A percentile compares a stretch with the other conserved stretches of the same genome.
Evolutionary conservation across 2,797 vertebrate genomes (phyloP).

Genomic region (Cyprinella venusta): DNA sequence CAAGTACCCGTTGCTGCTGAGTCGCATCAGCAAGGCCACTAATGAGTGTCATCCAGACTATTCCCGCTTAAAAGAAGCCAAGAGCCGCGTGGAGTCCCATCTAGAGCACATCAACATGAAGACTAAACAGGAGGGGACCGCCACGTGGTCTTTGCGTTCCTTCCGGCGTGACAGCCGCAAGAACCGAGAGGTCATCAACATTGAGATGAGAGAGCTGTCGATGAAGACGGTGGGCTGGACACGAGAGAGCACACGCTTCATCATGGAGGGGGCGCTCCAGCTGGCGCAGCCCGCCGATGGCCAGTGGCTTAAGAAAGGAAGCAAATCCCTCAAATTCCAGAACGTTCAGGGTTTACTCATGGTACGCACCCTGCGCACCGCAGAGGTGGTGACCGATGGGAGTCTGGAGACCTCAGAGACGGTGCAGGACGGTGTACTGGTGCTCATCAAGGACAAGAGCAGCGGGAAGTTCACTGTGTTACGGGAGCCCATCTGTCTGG

Average conservation of each 20-base stretch:
- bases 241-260: conserved; percentile 86
- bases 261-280: conserved; percentile 91
- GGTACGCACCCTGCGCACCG: conserved; percentile 78
- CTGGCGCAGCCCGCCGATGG: conserved; percentile 88
- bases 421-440: conserved; percentile 85
- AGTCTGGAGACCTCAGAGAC: conserved; percentile 71
- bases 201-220: conserved; percentile 90
- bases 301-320: conserved; percentile 92
- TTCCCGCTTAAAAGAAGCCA: conserved; percentile 86
- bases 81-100: conserved; percentile 91
- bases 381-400: conserved; percentile 64
- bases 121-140: conserved; percentile 88
- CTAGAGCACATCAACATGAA: conserved; percentile 97
- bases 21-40: conserved; percentile 89
- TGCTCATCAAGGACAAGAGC: conserved; percentile 92
- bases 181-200: conserved; percentile 90
- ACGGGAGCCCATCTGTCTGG: conserved; percentile 87
- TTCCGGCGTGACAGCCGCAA: conserved; percentile 92
- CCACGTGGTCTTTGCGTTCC: conserved; percentile 88
- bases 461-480: conserved; percentile 89
- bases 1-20: conserved; percentile 89
- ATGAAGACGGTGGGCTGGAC: conserved; percentile 90
- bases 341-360: conserved; percentile 90
- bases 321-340: conserved; percentile 90
- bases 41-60: conserved; percentile 87